Base-by-base conservation (phyloP, 1,140 invertebrate genomes). In the Reticulitermes speratus region DNA sequence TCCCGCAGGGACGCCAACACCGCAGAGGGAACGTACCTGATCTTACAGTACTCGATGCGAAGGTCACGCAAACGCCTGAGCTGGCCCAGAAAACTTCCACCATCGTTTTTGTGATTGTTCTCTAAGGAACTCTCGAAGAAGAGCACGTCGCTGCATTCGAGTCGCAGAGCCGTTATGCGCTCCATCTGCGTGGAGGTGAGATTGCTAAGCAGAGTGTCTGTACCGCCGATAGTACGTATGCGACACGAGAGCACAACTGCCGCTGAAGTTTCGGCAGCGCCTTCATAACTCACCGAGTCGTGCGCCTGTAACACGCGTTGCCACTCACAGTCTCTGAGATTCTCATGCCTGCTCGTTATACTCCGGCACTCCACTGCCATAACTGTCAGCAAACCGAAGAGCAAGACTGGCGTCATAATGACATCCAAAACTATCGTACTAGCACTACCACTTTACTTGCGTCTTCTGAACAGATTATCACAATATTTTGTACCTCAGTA, bases 121-220 rank as follows among this genome's bases (percentile, higher is more conserved):
- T 96, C 93, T 38, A 96, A 90, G 84, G 94, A 93, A 89, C 94
- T 96, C 91, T 96, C 95, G 90, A 96, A 96, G 91, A 96, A 96
- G 81, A 96, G 91, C 86, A 95, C 94, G 90, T 96, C 96, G 90
- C 94, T 96, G 90, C 96, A 97, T 90, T 96, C 94, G 75, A 97
- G 92, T 88, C 93, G 93, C 84, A 97, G 90, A 23, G 94, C 93
- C 85, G 93, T 93, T 44, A 96, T 93, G 87, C 94, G 93, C 88
- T 96, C 95, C 59, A 93, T 92, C 88, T 94, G 93, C 38, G 92
- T 90, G 44, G 91, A 90, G 87, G 94, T 94, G 69, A 96, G 92
- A 88, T 95, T 95, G 85, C 94, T 94, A 83, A 96, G 91, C 48
- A 96, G 91, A 85, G 93, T 91, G 89, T 95, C 94, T 86, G 95